A percentile compares a stretch with the other conserved stretches of the same genome.
These are phyloP conservation scores for Rhea pennata DNA, from an alignment of 2,113 vertebrate genomes.

Conservation along the genomic window DNA sequence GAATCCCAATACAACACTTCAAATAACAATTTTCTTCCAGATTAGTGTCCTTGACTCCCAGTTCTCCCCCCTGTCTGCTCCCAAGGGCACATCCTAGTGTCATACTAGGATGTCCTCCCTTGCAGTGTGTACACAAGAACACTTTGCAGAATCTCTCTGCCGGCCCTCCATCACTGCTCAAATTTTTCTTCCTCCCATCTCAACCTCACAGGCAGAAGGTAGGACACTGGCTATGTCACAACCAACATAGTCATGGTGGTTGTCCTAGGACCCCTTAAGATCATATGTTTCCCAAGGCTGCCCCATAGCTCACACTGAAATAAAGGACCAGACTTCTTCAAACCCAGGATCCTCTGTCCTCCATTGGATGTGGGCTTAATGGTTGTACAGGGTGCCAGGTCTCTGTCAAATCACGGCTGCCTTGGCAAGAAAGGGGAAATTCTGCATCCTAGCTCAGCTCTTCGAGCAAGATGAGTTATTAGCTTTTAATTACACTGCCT, in stretches of 20 bases:
- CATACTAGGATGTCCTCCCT: not conserved
- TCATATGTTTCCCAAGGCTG: not conserved
- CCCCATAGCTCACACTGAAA: not conserved
- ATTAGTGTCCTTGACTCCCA: not conserved
- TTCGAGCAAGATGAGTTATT: not conserved
- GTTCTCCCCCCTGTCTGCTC: not conserved
- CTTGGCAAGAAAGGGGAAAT: not conserved
- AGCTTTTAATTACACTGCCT: not conserved
- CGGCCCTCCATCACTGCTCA: not conserved
- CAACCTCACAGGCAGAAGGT: accelerated
- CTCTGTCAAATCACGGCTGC: not conserved
- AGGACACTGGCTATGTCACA: not conserved
- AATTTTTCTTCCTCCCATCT: not conserved
- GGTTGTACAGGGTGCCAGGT: too few relatives aligned
- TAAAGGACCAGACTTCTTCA: too few relatives aligned
- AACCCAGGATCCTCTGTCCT: not conserved
- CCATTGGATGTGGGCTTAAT: not conserved
- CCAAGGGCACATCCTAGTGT: not conserved
- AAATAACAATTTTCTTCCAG: not conserved
- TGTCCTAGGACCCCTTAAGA: not conserved
- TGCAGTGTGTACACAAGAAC: accelerated
- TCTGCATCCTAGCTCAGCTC: not conserved
- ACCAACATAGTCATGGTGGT: too few relatives aligned
- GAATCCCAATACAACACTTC: not conserved
- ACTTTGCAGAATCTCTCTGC: not conserved